Conservation (phyloP, 1,140 invertebrate species). For the Harpegnathos saltator region DNA sequence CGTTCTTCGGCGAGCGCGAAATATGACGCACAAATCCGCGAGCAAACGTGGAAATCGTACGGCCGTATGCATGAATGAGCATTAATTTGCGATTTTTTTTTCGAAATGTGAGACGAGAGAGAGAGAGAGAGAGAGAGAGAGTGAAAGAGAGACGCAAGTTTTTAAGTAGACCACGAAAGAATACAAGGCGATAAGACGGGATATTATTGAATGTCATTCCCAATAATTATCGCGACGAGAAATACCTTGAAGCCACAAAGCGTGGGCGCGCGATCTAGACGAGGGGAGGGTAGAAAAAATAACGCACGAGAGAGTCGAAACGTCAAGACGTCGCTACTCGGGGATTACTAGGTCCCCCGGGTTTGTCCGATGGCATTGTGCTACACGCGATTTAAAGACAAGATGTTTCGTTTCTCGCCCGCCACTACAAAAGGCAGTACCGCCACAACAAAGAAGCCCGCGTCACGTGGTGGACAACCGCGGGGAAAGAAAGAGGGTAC, state of each 20-base stretch:
- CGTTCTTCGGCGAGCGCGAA: not conserved
- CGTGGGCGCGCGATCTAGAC: not conserved
- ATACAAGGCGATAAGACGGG: not conserved
- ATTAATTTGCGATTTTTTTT: too few relatives aligned
- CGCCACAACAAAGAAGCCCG: constrained; percentile 64
- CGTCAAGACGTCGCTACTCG: constrained; percentile 34
- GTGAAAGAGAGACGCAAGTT: not conserved
- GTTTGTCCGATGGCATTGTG: constrained; percentile 62
- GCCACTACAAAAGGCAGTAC: constrained; percentile 57
- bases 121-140: not conserved
- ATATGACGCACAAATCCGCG: too few relatives aligned
- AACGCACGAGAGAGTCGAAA: not conserved
- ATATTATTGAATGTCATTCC: constrained; percentile 55
- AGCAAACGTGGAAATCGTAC: too few relatives aligned
- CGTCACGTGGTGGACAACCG: constrained; percentile 34
- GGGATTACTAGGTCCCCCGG: constrained; percentile 38
- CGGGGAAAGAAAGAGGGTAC: constrained; percentile 34
- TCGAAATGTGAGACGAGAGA: not conserved
- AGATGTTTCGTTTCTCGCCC: constrained; percentile 64
- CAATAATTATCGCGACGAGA: constrained; percentile 45
- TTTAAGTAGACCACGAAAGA: too few relatives aligned
- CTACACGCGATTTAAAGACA: constrained; percentile 67
- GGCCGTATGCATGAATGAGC: not conserved
- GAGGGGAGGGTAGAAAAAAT: constrained; percentile 20
- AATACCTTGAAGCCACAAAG: constrained; percentile 9